Base-by-base conservation (phyloP, 1,140 invertebrate genomes). In the Drosophila malerkotliana region DNA sequence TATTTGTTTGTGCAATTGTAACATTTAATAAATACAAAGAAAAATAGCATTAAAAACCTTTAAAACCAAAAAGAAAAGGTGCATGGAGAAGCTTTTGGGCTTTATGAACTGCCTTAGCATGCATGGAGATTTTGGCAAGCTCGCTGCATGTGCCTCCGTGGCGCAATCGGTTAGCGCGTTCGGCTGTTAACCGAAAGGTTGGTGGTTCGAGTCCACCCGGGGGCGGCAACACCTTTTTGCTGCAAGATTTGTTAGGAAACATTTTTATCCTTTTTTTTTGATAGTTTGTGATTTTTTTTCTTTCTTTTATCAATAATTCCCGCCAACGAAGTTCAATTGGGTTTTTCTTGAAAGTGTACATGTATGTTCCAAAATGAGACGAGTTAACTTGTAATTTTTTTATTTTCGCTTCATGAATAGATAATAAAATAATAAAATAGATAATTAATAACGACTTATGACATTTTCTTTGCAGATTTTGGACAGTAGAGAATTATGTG, bases 151-250 rank as follows among this genome's bases (percentile, higher is more conserved):
- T n/a, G n/a, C n/a, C n/a, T n/a, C n/a, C 94, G 95, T 95, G 95
- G 95, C 95, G 95, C 95, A 95, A 95, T 94, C 92, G 95, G 95
- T 93, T 96, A 96, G 95, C 95, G 94, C 94, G 95, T 95, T 95
- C 94, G 94, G 94, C 94, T 94, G 94, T 95, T 95, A 95, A 95
- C 94, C 94, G 94, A 95, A 96, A 96, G 95, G 95, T 96, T 96
- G 95, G 95, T 96, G 95, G 95, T 96, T 96, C 95, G 94, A 96
- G 94, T 94, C 95, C 95, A 96, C 95, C 95, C 93, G 93, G 93
- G 93, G 93, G 93, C 93, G 93, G 2, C 1, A 0, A 0, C 6
- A 39, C 1, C 18, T 44, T 73, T 74, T 72, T 8, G 30, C 15
- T 8, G 5, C 7, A 7, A 1, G 7, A 0, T 6, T 14, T 7